Evolutionary conservation across 2,888 invertebrate species (phyloP), one percentile per base, ranked within the genome.

Genomic region (Volucella inanis): DNA sequence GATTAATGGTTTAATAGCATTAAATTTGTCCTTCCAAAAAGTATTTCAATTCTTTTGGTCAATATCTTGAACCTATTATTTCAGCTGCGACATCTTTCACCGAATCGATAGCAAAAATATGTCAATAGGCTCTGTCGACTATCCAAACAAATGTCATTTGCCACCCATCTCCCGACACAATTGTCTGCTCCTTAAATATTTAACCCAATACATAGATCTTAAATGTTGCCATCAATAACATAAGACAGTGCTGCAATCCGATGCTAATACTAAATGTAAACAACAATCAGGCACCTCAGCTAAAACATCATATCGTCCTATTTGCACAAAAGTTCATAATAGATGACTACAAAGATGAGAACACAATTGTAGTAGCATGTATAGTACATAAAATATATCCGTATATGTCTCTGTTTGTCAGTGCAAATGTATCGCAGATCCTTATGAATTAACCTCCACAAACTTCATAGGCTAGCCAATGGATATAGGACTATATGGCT

Each of bases 311-410:
- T 57, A 43, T 67, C 62, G 31, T 6, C 67, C 55, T 67, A 49
- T 67, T 82, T 77, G 54, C 54, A 50, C 54, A 67, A 61, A 67
- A 65, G 71, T 77, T 77, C 71, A 77, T 82, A 77, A 76, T 76
- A 67, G 67, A 82, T 82, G 82, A 45, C 55, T 54, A 67, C 82
- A 67, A 82, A 67, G 77, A 82, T 78, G 78, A 74, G 77, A 78
- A 74, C 75, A 59, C 70, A 62, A 55, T 50, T 31, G 47, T 50
- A n/a, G 38, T 9, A 38, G 54, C 65, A 59, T 41, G 47, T 43
- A 50, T 22, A 49, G 14, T n/a, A 67, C 11, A 38, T 1, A 31
- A 11, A 14, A 10, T 50, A 18, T 39, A 18, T 59, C 3, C 22
- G 14, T 18, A 2, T 39, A 0, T n/a, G 18, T 1, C 18, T 22